Percentiles rank a stretch among this genome's conserved stretches.
Conservation (phyloP, 2,113 vertebrate genomes). For the pig (Sus scrofa) region DNA sequence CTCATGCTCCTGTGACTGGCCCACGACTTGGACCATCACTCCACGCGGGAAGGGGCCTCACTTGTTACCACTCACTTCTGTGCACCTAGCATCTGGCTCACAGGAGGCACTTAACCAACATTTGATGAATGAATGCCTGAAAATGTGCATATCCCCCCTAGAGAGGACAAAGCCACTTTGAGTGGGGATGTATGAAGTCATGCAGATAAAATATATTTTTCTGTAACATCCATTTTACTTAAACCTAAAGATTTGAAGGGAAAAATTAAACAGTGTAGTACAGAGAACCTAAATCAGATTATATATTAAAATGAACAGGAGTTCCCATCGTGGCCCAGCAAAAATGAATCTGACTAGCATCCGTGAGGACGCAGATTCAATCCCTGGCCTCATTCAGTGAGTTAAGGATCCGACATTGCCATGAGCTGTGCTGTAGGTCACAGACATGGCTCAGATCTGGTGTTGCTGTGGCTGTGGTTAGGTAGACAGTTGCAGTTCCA, state of each 20-base stretch:
- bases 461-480: too few species aligned
- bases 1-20: not conserved
- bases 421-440: too few species aligned
- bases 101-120: not conserved
- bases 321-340: too few species aligned
- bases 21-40: not conserved
- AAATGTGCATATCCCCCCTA: not conserved
- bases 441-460: too few species aligned
- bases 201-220: not conserved
- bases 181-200: not conserved
- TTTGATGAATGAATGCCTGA: not conserved
- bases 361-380: too few species aligned
- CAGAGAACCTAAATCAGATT: not conserved
- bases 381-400: too few species aligned
- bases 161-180: not conserved
- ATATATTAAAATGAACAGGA: not conserved
- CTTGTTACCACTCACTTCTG: not conserved
- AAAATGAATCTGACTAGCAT: too few species aligned
- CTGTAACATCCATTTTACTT: not conserved
- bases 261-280: not conserved
- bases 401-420: too few species aligned
- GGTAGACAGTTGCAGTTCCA: too few species aligned
- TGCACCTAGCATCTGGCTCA: not conserved
- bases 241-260: not conserved
- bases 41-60: rapidly evolving